phyloP scores from a whole-genome alignment of 2,797 vertebrate genomes.

The Hafferia zeledoni region DNA sequence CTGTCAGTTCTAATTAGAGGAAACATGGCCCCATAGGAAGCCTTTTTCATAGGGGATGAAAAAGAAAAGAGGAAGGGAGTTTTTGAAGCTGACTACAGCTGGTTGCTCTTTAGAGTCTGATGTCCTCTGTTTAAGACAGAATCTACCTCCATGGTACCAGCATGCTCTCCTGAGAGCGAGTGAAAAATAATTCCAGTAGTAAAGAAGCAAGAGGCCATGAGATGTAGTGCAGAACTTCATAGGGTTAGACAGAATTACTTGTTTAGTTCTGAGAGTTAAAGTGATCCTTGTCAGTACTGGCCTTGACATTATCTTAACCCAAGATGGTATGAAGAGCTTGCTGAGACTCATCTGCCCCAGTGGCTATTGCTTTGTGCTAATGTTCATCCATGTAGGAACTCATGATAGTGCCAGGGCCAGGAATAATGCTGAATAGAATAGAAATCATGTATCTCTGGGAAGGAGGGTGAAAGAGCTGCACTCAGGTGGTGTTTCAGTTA shows the following conservation, averaged over 20 bases:
- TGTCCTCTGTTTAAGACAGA: background rate
- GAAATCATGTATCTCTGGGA: background rate
- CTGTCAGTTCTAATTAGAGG: constrained; percentile 3
- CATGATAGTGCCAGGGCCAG: background rate
- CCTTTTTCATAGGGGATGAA: fast-evolving
- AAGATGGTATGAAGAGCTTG: background rate
- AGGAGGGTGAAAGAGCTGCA: background rate
- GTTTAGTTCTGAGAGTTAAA: background rate
- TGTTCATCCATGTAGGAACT: background rate
- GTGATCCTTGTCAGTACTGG: background rate
- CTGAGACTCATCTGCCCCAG: background rate
- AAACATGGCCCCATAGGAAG: background rate
- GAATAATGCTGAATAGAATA: background rate
- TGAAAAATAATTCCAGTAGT: background rate
- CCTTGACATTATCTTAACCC: background rate
- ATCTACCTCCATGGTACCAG: background rate
- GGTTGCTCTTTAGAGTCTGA: background rate
- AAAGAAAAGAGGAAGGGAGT: background rate
- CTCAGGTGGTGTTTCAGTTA: background rate
- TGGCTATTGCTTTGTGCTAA: background rate
- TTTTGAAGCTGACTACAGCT: background rate
- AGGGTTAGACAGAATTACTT: background rate
- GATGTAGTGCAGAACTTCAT: background rate
- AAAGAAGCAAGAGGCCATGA: background rate
- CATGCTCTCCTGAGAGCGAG: background rate